phyloP scores from a whole-genome alignment of 2,888 invertebrate species.

The Eueremaeus valkanovi region DNA sequence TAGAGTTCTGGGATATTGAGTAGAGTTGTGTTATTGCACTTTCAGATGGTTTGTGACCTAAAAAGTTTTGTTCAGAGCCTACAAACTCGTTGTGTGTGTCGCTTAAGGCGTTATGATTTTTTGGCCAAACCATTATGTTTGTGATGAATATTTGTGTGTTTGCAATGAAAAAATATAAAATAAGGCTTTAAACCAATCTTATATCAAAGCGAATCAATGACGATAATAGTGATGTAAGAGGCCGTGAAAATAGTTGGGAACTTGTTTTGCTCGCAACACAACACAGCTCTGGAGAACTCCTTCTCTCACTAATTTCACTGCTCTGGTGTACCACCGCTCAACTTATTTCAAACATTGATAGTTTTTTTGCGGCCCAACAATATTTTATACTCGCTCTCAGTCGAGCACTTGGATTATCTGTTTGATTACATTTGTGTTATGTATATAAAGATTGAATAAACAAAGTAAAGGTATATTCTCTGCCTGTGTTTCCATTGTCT shows the following conservation, averaged over 20 bases:
- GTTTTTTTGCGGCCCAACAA: neutral
- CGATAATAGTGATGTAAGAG: conserved; percentile 28
- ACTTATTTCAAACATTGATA: too few species aligned
- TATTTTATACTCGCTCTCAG: neutral
- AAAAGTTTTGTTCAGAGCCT: neutral
- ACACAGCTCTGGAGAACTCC: too few species aligned
- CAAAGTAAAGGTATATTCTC: too few species aligned
- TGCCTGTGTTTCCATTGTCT: too few species aligned
- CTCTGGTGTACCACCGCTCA: too few species aligned
- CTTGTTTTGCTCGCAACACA: conserved; percentile 5
- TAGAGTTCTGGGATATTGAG: neutral
- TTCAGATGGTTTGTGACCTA: conserved; percentile 24
- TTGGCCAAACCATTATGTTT: neutral
- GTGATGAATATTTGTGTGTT: neutral
- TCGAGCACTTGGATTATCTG: neutral
- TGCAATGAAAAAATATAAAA: neutral
- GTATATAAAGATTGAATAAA: neutral
- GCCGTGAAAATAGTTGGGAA: conserved; percentile 2
- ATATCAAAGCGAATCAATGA: conserved; percentile 24
- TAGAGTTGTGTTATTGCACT: conserved; percentile 24
- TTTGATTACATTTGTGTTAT: neutral
- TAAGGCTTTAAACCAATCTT: neutral
- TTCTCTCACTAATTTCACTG: neutral
- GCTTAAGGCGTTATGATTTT: conserved; percentile 23
- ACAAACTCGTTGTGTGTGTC: conserved; percentile 1